phyloP scores from a whole-genome alignment of 2,113 vertebrate genomes.

The Marmota flaviventris region DNA sequence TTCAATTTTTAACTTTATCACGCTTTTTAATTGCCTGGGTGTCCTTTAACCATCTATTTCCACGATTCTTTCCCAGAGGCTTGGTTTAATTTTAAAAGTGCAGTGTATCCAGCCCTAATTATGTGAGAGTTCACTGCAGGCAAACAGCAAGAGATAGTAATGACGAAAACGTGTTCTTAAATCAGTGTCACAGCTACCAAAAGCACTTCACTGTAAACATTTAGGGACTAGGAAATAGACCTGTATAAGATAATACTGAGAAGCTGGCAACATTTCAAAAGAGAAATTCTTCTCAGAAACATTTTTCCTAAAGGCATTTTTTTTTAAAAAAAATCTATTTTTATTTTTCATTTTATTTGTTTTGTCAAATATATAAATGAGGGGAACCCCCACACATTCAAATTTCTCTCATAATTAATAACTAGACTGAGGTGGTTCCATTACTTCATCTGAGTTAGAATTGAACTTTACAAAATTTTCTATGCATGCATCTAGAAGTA shows the following conservation, averaged over 20 bases:
- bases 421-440: neutral
- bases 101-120: constrained; percentile 88
- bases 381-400: neutral
- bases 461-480: neutral
- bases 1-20: constrained; percentile 87
- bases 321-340: neutral
- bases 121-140: constrained; percentile 85
- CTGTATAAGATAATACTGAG: constrained; percentile 44
- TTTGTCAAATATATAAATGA: constrained; percentile 21
- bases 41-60: constrained; percentile 88
- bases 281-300: constrained; percentile 54
- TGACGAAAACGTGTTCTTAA: constrained; percentile 82
- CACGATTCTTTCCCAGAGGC: constrained; percentile 88
- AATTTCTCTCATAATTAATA: neutral
- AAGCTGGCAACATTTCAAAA: constrained; percentile 53
- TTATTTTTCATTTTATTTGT: constrained; percentile 44
- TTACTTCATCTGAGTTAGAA: constrained; percentile 19
- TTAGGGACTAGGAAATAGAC: constrained; percentile 61
- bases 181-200: constrained; percentile 80
- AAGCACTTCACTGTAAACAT: constrained; percentile 74
- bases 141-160: constrained; percentile 85
- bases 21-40: constrained; percentile 88
- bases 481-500: neutral
- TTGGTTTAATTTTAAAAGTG: constrained; percentile 90
- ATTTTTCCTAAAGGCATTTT: constrained; percentile 55